Base-by-base conservation (phyloP, 2,797 vertebrate genomes). In the Buphagus erythrorhynchus region DNA sequence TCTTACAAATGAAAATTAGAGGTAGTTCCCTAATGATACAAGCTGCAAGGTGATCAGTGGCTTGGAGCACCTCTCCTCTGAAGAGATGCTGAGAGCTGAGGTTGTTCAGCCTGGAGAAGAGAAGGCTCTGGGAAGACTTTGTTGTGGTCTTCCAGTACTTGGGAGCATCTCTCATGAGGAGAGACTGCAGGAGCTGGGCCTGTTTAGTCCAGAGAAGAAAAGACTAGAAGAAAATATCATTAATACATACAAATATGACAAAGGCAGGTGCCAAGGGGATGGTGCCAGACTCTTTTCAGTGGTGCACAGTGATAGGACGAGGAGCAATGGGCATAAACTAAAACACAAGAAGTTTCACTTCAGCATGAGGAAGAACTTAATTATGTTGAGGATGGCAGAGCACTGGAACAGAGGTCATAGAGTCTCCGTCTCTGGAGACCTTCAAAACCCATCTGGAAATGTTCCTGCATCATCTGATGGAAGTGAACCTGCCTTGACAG, bases 291-390 rank as follows among this genome's bases (percentile, higher is more conserved):
- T 24, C 46, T 55, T 55, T 61, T 49, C 36, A 25, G 28, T 29
- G n/a, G 19, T 69, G 36, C 10, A 11, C 49, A 63, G 12, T 0
- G 0, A 29, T 4, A 29, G 57, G 42, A 57, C 0, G 1, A 55
- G n/a, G 28, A 69, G 29, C n/a, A 33, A 22, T 33, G 63, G 28
- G 20, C 24, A 38, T 16, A 33, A 76, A 68, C 36, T 69, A 43
- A 43, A 75, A 21, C 35, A 54, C 11, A 51, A 19, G 13, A 48
- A 38, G 28, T 62, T 69, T 48, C 55, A 38, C 28, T 8, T 55
- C 24, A 19, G 11, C 24, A 29, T 33, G 36, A 59, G 49, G 28
- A 52, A 16, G 16, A 73, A 29, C 7, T n/a, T 19, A 4, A n/a
- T 19, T 48, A 29, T n/a, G 29, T 15, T 49, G 26, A 36, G 24